A percentile compares a stretch with the other conserved stretches of the same genome.
These are phyloP conservation scores for Xestobium rufovillosum DNA, from an alignment of 2,888 invertebrate genomes.

Conservation along the genomic window DNA sequence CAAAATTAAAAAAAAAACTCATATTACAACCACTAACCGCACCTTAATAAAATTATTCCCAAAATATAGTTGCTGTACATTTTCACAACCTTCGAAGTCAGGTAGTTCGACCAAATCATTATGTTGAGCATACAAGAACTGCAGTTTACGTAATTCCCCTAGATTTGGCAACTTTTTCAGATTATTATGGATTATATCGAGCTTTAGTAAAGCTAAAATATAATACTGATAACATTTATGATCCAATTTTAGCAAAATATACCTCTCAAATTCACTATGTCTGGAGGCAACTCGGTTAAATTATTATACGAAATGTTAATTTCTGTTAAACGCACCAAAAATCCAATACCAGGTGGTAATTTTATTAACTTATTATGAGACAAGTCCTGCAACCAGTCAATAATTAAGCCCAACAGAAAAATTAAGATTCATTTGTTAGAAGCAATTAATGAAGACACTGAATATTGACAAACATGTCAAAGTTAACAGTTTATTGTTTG, in stretches of 20 bases:
- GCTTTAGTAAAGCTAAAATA: conserved; percentile 58
- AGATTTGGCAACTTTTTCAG: conserved; percentile 57
- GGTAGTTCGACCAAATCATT: conserved; percentile 74
- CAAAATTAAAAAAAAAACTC: conserved; percentile 13
- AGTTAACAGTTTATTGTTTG: too few relatives aligned
- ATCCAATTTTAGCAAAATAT: too few relatives aligned
- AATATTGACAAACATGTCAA: too few relatives aligned
- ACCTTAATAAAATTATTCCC: conserved; percentile 77
- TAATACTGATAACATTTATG: too few relatives aligned
- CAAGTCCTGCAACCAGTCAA: conserved; percentile 57
- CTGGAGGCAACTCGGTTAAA: conserved; percentile 67
- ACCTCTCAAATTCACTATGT: conserved; percentile 78
- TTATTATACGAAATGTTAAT: conserved; percentile 69
- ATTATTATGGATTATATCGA: conserved; percentile 69
- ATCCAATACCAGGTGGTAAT: conserved; percentile 77
- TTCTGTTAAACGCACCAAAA: conserved; percentile 67
- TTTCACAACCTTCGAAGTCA: conserved; percentile 65
- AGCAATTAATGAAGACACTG: too few relatives aligned
- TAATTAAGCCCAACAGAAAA: not conserved
- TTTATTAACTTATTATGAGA: conserved; percentile 66
- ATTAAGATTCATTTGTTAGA: not conserved
- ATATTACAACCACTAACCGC: conserved; percentile 18
- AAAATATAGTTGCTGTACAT: conserved; percentile 72
- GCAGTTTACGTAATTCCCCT: conserved; percentile 67
- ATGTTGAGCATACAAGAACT: conserved; percentile 69